These are phyloP conservation scores for Listronotus oregonensis DNA, from an alignment of 1,140 invertebrate species.

Conservation along the genomic window DNA sequence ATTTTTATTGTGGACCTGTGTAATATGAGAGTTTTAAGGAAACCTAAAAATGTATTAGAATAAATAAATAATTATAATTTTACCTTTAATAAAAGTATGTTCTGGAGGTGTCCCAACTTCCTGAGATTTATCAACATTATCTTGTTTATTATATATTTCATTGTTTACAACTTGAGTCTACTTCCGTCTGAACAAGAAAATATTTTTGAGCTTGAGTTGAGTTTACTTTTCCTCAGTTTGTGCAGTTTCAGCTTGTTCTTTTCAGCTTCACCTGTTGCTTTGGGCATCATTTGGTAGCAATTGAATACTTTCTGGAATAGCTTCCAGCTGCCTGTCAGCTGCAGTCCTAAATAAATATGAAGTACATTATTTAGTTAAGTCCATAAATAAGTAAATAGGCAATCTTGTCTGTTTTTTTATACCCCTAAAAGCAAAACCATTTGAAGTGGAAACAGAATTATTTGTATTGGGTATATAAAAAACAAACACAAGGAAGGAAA, in stretches of 20 bases:
- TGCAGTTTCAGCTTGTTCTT: slow-evolving; percentile 1
- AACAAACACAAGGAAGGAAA: too few species aligned
- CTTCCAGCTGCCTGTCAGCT: slow-evolving; percentile 47
- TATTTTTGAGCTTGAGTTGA: not conserved
- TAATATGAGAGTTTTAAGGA: too few species aligned
- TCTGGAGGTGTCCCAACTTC: not conserved
- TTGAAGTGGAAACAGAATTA: too few species aligned
- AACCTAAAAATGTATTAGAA: too few species aligned
- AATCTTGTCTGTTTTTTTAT: too few species aligned
- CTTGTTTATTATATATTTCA: not conserved
- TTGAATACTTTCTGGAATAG: slow-evolving; percentile 47
- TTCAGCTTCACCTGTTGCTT: not conserved
- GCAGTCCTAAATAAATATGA: slow-evolving; percentile 40
- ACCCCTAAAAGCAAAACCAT: too few species aligned
- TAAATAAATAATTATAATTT: too few species aligned
- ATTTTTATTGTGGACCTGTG: too few species aligned
- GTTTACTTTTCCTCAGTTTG: not conserved
- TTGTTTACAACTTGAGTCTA: not conserved
- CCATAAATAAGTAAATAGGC: too few species aligned
- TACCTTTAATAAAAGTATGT: too few species aligned
- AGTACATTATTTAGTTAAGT: too few species aligned
- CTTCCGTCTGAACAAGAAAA: not conserved
- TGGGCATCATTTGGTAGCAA: slow-evolving; percentile 23
- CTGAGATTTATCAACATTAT: not conserved
- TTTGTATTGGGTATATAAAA: too few species aligned